Conservation (phyloP, 92 coral and sea anemone genomes). For the Phenganax subtilis region DNA sequence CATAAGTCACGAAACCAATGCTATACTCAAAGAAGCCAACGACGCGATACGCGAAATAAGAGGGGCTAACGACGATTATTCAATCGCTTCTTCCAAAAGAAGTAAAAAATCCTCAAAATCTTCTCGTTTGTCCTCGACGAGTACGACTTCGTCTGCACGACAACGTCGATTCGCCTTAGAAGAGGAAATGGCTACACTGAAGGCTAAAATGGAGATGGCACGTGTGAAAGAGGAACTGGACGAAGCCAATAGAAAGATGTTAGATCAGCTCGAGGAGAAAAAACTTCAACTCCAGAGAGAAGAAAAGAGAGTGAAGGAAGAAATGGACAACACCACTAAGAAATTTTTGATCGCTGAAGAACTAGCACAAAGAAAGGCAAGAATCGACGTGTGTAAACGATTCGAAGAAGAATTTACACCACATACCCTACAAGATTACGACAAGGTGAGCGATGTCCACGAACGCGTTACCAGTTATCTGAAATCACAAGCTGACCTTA, state of each 20-base stretch:
- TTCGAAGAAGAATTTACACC: neutral
- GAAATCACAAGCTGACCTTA: neutral
- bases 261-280: no score
- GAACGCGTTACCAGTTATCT: neutral
- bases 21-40: conserved; percentile 20
- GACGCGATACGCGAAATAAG: conserved; percentile 25
- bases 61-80: neutral
- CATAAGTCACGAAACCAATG: conserved; percentile 39
- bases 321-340: no score
- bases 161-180: no score
- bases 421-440: neutral
- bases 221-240: no score
- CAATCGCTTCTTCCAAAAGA: neutral
- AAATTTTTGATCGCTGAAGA: no score
- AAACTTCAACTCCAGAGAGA: no score
- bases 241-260: no score
- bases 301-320: no score
- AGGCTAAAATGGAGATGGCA: no score
- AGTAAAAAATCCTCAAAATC: neutral
- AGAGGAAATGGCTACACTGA: no score
- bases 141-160: neutral
- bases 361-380: no score
- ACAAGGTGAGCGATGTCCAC: neutral
- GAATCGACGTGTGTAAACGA: no score
- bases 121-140: neutral